These are phyloP conservation scores for Agrotis clavis DNA, from an alignment of 2,888 invertebrate genomes.

Conservation along the genomic window DNA sequence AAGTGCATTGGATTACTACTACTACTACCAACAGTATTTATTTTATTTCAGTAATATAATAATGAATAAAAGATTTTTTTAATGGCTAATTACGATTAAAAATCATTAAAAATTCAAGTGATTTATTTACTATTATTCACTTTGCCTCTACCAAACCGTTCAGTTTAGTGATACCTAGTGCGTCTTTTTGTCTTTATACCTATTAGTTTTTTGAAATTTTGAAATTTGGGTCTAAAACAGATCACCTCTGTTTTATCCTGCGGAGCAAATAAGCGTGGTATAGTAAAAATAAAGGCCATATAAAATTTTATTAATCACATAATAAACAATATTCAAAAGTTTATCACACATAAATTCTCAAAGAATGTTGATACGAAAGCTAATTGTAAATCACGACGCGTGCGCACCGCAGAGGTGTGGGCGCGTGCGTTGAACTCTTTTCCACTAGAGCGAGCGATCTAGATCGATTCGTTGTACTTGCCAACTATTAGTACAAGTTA, in stretches of 20 bases:
- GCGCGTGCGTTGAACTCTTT: slow-evolving; percentile 76
- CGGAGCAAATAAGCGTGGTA: not conserved
- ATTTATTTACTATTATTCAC: too few species aligned
- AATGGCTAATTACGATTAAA: not conserved
- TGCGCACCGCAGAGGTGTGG: slow-evolving; percentile 54
- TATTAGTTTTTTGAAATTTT: too few species aligned
- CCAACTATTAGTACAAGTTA: slow-evolving; percentile 72
- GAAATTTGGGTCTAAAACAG: too few species aligned
- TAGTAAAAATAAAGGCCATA: not conserved
- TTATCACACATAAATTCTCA: slow-evolving; percentile 16
- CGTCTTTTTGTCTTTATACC: too few species aligned
- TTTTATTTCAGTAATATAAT: not conserved
- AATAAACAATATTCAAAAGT: too few species aligned
- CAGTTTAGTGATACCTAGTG: too few species aligned
- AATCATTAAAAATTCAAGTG: too few species aligned
- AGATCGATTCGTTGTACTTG: slow-evolving; percentile 70
- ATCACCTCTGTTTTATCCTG: too few species aligned
- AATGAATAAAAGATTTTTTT: not conserved
- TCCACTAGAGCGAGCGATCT: slow-evolving; percentile 71
- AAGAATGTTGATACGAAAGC: slow-evolving; percentile 61
- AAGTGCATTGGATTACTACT: slow-evolving; percentile 16
- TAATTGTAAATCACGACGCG: slow-evolving; percentile 56
- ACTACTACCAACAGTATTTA: slow-evolving; percentile 10
- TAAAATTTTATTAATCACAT: too few species aligned
- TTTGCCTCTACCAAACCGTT: too few species aligned